Evolutionary conservation across 2,113 vertebrate genomes (phyloP).

Genomic region (Isichthys henryi): DNA sequence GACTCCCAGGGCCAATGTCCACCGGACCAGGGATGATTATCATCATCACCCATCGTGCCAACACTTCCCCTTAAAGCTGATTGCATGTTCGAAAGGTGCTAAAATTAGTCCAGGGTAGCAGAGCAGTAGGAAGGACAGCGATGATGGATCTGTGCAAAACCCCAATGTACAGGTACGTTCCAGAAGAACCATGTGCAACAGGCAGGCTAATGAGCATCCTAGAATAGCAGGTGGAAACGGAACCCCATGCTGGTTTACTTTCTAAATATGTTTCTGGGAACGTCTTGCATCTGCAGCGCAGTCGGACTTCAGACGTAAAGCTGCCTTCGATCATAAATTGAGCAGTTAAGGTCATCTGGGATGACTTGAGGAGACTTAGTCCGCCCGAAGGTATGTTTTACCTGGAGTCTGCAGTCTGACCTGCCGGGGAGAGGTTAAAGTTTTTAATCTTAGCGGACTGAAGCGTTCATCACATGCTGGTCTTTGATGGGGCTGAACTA

Average conservation of each 20-base stretch:
- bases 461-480: neutral
- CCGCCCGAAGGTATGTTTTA: neutral
- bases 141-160: neutral
- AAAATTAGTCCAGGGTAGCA: neutral
- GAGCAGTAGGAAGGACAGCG: neutral
- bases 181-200: neutral
- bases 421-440: neutral
- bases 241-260: neutral
- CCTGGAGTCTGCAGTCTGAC: neutral
- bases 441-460: neutral
- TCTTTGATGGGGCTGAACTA: neutral
- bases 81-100: neutral
- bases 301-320: neutral
- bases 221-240: neutral
- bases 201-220: neutral
- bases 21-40: neutral
- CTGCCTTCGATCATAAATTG: slow-evolving; percentile 54
- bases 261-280: neutral
- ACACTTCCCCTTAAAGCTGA: neutral
- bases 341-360: slow-evolving; percentile 49
- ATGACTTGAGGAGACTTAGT: neutral
- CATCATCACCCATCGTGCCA: neutral
- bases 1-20: neutral
- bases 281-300: neutral
- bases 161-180: neutral